Percentiles rank a stretch among this genome's conserved stretches.
Conservation (phyloP, 2,113 vertebrate species). For the Phasianus colchicus region DNA sequence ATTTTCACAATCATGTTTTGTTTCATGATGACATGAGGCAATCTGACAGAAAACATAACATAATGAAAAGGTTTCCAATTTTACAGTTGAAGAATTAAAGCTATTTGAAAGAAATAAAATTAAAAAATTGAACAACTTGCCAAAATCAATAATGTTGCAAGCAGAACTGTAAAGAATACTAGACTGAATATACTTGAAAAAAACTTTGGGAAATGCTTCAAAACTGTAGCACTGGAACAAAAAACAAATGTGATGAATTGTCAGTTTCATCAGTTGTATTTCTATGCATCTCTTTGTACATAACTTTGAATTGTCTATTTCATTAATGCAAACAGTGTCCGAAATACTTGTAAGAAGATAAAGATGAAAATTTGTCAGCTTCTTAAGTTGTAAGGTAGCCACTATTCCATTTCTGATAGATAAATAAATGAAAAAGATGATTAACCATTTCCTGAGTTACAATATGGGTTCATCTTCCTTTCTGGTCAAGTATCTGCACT, state of each 20-base stretch:
- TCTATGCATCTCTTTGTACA: not conserved
- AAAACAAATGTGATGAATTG: not conserved
- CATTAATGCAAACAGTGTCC: not conserved
- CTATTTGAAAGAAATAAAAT: constrained; percentile 18
- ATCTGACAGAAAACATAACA: not conserved
- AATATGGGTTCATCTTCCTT: not conserved
- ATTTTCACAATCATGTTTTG: not conserved
- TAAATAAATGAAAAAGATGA: not conserved
- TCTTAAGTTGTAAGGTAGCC: not conserved
- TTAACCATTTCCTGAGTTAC: not conserved
- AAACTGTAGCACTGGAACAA: not conserved
- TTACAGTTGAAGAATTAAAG: constrained; percentile 18
- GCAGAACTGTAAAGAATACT: not conserved
- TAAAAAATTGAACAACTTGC: not conserved
- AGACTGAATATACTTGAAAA: not conserved
- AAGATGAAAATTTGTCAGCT: not conserved
- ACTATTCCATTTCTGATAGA: not conserved
- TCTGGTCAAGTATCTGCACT: not conserved
- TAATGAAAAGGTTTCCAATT: constrained; percentile 22
- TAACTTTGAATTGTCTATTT: not conserved
- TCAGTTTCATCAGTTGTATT: not conserved
- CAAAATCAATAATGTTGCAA: not conserved
- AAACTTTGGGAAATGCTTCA: not conserved
- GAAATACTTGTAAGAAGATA: not conserved
- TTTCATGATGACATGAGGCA: not conserved